Evolutionary conservation across 2,888 invertebrate species (phyloP), one percentile per base, ranked within the genome.

Genomic region (Cryptocephalus moraei): DNA sequence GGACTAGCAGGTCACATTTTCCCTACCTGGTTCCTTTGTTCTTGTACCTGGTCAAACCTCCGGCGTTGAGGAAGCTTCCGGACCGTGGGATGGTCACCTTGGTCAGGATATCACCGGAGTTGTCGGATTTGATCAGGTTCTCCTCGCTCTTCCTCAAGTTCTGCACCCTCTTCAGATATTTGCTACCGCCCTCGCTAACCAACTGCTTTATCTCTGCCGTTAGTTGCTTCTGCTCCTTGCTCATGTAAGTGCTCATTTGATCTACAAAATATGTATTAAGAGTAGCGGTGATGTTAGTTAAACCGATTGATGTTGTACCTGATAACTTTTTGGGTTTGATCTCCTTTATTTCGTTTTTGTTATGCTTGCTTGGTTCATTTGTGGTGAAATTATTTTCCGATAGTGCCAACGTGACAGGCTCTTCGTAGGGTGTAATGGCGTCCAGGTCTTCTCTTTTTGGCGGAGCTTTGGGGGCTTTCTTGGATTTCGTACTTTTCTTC

Each of bases 61-160:
- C 86, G 11, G 88, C 83, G 60, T 88, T 90, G 39, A 91, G 75
- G 65, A 91, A 91, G 67, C 90, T 91, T 41, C 88, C 86, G 44
- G 88, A 86, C 58, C 90, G 77, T 10, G 91, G 91, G 60, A 91
- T 83, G 38, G 89, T 89, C 39, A 91, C 88, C 68, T 88, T 86
- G 0, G 91, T 91, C 59, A 90, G 70, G 58, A 88, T 84, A 66
- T 91, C 90, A 8, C 90, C 90, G 46, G 81, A 77, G 52, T 82
- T 81, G 8, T 78, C 75, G 34, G 73, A 72, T 41, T 73, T 66
- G 32, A 64, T 52, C 2, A 52, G 39, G 8, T 33, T 14, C 40
- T 69, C 68, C 44, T 68, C 64, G 32, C 59, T 52, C 51, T 63
- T 66, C 40, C 66, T 51, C 10, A 69, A 65, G 52, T 72, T 75